phyloP scores from a whole-genome alignment of 2,113 vertebrate species.

The Ceyx melanurus region DNA sequence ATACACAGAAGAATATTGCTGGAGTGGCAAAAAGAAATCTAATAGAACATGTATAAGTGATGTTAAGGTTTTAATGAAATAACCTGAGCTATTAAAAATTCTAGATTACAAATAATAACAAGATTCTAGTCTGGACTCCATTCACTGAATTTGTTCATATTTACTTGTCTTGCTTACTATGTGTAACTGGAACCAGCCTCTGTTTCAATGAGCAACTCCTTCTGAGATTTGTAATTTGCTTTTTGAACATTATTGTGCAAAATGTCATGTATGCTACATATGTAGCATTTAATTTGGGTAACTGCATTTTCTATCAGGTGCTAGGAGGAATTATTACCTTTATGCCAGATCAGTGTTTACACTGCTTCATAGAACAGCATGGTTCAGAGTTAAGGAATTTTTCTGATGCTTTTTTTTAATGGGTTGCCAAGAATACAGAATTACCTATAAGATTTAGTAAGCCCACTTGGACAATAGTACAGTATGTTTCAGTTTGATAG shows the following conservation, averaged over 20 bases:
- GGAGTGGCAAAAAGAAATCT: not conserved
- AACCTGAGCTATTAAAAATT: not conserved
- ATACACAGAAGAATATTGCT: not conserved
- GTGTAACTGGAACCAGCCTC: not conserved
- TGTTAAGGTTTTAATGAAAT: not conserved
- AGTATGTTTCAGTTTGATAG: not conserved
- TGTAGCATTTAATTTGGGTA: not conserved
- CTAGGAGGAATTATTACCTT: not conserved
- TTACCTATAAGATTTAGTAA: not conserved
- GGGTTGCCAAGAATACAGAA: not conserved
- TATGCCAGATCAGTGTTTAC: not conserved
- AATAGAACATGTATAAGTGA: not conserved
- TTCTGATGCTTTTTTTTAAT: not conserved
- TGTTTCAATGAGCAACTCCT: not conserved
- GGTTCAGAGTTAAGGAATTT: not conserved
- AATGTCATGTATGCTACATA: too few species aligned
- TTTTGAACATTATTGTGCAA: not conserved
- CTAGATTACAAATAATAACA: not conserved
- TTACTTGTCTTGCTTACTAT: not conserved
- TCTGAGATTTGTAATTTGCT: not conserved
- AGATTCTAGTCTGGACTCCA: not conserved
- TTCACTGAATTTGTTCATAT: not conserved
- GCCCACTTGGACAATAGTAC: not conserved
- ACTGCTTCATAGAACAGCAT: not conserved
- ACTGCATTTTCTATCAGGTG: not conserved